phyloP scores from a whole-genome alignment of 2,797 vertebrate genomes.

The Enteromius fasciolatus region DNA sequence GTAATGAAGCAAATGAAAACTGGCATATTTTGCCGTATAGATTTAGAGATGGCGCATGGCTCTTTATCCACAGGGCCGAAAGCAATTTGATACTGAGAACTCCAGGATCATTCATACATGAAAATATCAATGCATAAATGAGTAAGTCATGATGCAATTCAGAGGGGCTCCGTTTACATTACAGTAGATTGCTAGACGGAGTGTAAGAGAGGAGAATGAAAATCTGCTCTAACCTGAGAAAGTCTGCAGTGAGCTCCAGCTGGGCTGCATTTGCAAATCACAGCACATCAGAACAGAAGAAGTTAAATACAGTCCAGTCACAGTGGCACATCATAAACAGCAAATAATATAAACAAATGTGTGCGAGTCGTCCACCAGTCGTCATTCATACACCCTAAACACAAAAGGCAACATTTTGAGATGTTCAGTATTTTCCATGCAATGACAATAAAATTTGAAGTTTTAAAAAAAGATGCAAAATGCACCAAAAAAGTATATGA shows the following conservation, averaged over 20 bases:
- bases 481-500: neutral
- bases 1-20: slow-evolving; percentile 17
- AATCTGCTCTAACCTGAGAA: slow-evolving; percentile 4
- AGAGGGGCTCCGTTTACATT: neutral
- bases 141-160: slow-evolving; percentile 21
- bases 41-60: neutral
- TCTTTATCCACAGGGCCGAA: slow-evolving; percentile 28
- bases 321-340: neutral
- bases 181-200: neutral
- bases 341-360: neutral
- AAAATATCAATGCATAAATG: slow-evolving; percentile 22
- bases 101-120: slow-evolving; percentile 21
- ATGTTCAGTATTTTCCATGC: neutral
- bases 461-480: neutral
- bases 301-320: slow-evolving; percentile 7
- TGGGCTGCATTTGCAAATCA: neutral
- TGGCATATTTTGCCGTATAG: neutral
- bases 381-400: neutral
- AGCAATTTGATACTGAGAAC: neutral
- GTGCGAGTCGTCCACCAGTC: neutral
- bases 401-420: neutral
- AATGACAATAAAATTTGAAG: neutral
- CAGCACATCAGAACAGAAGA: neutral
- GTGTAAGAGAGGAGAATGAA: neutral
- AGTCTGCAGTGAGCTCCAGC: neutral